A percentile compares a stretch with the other conserved stretches of the same genome.
phyloP scores from a whole-genome alignment of 2,797 vertebrate genomes.

The Melanotaenia pygmaea region DNA sequence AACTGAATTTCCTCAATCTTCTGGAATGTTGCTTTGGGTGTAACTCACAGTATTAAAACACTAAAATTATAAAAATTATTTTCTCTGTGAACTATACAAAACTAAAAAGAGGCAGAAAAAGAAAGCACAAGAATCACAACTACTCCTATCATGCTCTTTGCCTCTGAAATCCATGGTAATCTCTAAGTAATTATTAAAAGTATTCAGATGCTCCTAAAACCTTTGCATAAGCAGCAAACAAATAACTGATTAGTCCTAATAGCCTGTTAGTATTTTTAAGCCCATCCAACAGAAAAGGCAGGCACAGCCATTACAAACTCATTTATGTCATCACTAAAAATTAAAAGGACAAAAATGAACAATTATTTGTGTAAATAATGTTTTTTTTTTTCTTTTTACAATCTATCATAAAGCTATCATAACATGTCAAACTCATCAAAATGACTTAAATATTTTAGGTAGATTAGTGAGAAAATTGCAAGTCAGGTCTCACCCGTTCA shows the following conservation, averaged over 20 bases:
- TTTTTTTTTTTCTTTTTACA: too few species aligned
- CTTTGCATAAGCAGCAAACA: not conserved
- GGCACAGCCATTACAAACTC: conserved; percentile 11
- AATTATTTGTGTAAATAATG: not conserved
- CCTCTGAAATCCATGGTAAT: too few species aligned
- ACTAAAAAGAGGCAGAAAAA: conserved; percentile 9
- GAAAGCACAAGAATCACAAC: not conserved
- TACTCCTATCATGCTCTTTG: not conserved
- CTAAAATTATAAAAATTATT: not conserved
- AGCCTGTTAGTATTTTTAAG: conserved; percentile 14
- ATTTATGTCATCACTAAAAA: conserved; percentile 29
- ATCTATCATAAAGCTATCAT: too few species aligned
- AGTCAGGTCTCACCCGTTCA: conserved; percentile 74
- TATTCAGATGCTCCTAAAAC: not conserved
- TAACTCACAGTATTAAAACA: conserved; percentile 23
- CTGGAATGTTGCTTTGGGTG: not conserved
- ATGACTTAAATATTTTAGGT: not conserved
- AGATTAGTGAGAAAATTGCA: conserved; percentile 10
- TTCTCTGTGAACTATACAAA: conserved; percentile 3
- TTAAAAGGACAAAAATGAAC: conserved; percentile 10
- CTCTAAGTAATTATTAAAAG: not conserved
- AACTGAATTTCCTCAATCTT: conserved; percentile 19
- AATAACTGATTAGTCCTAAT: not conserved
- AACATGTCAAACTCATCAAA: not conserved
- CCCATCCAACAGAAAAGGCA: not conserved